Evolutionary conservation across 1,140 invertebrate genomes (phyloP).

Genomic region (Aphelenchoides fujianensis): DNA sequence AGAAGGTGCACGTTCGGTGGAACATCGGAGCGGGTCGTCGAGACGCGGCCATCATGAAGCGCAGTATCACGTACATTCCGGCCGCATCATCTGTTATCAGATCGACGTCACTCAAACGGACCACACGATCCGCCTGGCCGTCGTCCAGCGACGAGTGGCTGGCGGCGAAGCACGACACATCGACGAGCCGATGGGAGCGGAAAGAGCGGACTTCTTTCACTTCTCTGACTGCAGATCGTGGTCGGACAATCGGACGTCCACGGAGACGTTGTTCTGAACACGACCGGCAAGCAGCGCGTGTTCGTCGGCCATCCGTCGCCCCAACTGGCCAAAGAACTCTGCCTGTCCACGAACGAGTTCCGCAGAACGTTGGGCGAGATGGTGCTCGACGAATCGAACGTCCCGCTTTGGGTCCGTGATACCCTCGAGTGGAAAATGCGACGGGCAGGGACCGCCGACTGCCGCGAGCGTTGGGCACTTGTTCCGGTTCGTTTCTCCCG

Average conservation of each 20-base stretch:
- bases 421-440: slow-evolving; percentile 48
- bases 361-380: slow-evolving; percentile 53
- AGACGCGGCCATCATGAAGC: slow-evolving; percentile 52
- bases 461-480: slow-evolving; percentile 48
- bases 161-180: slow-evolving; percentile 46
- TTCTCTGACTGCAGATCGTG: no score
- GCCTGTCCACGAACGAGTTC: slow-evolving; percentile 52
- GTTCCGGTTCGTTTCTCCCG: no score
- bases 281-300: slow-evolving; percentile 52
- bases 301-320: slow-evolving; percentile 40
- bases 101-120: slow-evolving; percentile 46
- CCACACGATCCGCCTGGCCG: slow-evolving; percentile 52
- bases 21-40: slow-evolving; percentile 54
- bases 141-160: slow-evolving; percentile 48
- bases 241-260: slow-evolving; percentile 51
- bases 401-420: slow-evolving; percentile 56
- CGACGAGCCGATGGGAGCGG: slow-evolving; percentile 43
- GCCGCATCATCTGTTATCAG: no score
- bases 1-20: slow-evolving; percentile 58
- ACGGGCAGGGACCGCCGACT: slow-evolving; percentile 49
- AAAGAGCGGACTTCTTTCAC: no score
- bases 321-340: slow-evolving; percentile 39
- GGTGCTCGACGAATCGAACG: slow-evolving; percentile 46
- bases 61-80: slow-evolving; percentile 58
- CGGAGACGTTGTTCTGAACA: slow-evolving; percentile 57